Base-by-base conservation (phyloP, 2,797 vertebrate genomes). In the Chrosomus eos region DNA sequence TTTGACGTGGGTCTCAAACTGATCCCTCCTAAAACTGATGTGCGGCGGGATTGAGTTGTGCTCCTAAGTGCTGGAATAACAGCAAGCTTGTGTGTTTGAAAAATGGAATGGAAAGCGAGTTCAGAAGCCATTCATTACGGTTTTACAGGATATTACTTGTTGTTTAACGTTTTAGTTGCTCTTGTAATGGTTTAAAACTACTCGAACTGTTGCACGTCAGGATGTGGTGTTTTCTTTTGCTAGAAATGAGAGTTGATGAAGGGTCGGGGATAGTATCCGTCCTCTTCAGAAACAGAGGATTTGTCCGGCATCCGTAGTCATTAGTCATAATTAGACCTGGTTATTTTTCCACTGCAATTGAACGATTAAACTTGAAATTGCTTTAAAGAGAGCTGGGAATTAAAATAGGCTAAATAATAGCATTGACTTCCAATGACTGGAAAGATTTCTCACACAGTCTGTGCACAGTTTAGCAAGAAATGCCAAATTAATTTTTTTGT, bases 321-420 rank as follows among this genome's bases (percentile, higher is more conserved):
- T 80, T 84, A 70, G 72, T 87, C 67, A 83, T 74, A 85, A 79
- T 85, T 88, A 81, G 79, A 58, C 36, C 66, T 85, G 84, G 83
- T 83, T 87, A 82, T 83, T 88, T 82, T 70, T 80, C 33, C 51
- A 40, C 80, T 83, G 85, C 81, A 87, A 85, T 83, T 81, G 76
- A 87, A 70, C 68, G 76, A 82, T 86, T 83, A 81, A 82, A 74
- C 81, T 68, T 88, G 84, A 86, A 80, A 76, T 83, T 86, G 81
- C 62, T 76, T 86, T 84, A 76, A 66, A 86, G 77, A 83, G 71
- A 86, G 71, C 66, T 81, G 71, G 84, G 72, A 88, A 86, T 76
- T 81, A 68, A 80, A 83, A 73, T 62, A 80, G 77, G 80, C 60
- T 74, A 75, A 68, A 66, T 77, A 53, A 45, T 55, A 70, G 70